Conservation (phyloP, 1,140 invertebrate species). For the Popillia japonica region DNA sequence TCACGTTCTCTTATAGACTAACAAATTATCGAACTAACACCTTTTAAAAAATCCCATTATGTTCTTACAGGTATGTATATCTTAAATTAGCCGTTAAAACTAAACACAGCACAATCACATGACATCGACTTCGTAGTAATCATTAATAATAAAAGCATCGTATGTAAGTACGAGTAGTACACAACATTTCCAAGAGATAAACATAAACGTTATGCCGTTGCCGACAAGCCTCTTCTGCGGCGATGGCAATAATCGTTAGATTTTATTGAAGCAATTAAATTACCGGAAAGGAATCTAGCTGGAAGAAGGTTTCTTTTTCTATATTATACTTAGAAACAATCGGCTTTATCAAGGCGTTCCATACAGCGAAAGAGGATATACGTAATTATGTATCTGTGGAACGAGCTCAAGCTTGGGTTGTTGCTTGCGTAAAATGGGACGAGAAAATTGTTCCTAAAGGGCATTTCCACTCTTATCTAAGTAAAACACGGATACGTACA, state of each 20-base stretch:
- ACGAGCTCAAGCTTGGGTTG: neutral
- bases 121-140: neutral
- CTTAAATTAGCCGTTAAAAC: neutral
- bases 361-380: neutral
- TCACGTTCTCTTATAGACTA: no score
- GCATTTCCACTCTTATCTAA: neutral
- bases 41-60: neutral
- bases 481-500: no score
- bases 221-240: neutral
- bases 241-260: neutral
- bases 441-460: neutral
- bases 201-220: neutral
- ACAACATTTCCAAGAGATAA: neutral
- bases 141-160: neutral
- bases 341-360: neutral
- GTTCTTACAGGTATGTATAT: neutral
- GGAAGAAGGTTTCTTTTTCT: neutral
- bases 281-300: neutral
- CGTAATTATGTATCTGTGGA: neutral
- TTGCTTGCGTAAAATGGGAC: neutral
- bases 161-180: neutral
- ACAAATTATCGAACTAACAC: no score
- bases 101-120: neutral
- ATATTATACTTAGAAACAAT: neutral
- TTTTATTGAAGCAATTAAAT: constrained; percentile 11